A percentile compares a stretch with the other conserved stretches of the same genome.
These are phyloP conservation scores for Hydractinia echinata DNA, from an alignment of 30 jellyfish, hydroid and myxozoan genomes.

Conservation along the genomic window DNA sequence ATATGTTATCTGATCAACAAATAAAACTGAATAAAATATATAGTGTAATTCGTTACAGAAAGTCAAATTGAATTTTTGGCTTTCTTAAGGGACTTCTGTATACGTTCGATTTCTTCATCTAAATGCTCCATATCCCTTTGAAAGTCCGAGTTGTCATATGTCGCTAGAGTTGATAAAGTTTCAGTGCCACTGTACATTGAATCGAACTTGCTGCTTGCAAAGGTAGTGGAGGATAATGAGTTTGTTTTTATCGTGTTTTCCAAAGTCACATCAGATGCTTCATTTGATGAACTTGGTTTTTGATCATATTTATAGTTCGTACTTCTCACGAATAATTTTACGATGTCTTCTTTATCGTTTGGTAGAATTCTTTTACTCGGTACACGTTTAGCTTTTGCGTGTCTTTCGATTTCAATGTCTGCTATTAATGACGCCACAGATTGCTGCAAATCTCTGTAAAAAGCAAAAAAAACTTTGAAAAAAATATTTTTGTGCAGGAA, in stretches of 20 bases:
- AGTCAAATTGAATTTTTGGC: neutral
- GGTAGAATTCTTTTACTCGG: too few relatives aligned
- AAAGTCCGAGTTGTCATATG: constrained; percentile 23
- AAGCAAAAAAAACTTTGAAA: neutral
- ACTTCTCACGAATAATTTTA: too few relatives aligned
- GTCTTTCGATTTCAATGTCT: constrained; percentile 9
- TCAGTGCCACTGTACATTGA: neutral
- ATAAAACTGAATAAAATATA: too few relatives aligned
- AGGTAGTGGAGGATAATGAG: neutral
- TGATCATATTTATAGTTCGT: too few relatives aligned
- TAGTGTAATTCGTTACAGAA: too few relatives aligned
- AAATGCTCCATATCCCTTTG: constrained; percentile 28
- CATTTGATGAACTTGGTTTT: too few relatives aligned
- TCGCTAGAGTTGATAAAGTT: constrained; percentile 25
- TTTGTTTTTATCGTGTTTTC: too few relatives aligned
- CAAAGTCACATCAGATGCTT: too few relatives aligned
- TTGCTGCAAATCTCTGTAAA: constrained; percentile 23
- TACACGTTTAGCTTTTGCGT: too few relatives aligned
- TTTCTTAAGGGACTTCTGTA: constrained; percentile 15
- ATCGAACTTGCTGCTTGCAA: neutral
- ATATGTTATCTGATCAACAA: too few relatives aligned
- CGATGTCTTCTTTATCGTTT: too few relatives aligned
- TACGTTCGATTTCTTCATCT: constrained; percentile 10
- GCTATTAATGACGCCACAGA: constrained; percentile 1
- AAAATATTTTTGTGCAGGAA: neutral